Percentiles rank a stretch among this genome's conserved stretches.
Evolutionary conservation across 2,113 vertebrate genomes (phyloP).

Genomic region (Hypocryptadius cinnamomeus): DNA sequence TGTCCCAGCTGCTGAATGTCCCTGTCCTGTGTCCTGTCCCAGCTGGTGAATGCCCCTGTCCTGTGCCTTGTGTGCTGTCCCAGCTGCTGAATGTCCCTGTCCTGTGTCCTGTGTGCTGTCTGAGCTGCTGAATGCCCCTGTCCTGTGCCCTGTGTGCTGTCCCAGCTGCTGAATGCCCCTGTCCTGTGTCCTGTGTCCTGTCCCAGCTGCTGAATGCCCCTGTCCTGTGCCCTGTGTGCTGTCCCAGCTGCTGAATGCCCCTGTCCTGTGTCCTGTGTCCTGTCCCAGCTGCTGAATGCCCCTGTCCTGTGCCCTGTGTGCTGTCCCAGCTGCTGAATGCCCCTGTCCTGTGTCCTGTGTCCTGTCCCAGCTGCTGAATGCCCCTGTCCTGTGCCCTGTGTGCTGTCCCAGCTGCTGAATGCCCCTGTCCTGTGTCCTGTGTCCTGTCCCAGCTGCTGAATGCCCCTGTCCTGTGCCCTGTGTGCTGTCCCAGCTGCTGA

Average conservation of each 20-base stretch:
- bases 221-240: background rate
- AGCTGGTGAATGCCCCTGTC: background rate
- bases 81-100: background rate
- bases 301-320: background rate
- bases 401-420: background rate
- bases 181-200: background rate
- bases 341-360: background rate
- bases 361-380: too few species aligned
- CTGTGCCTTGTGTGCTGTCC: background rate
- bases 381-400: background rate
- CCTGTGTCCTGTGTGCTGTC: background rate
- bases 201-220: background rate
- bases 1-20: background rate
- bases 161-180: background rate
- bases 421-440: background rate
- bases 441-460: background rate
- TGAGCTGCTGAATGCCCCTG: background rate
- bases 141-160: background rate
- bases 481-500: background rate
- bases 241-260: background rate
- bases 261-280: background rate
- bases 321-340: too few species aligned
- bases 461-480: background rate
- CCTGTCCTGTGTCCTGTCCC: background rate
- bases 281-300: background rate